Evolutionary conservation across 2,797 vertebrate genomes (phyloP), one percentile per base, ranked within the genome.

Genomic region (Lindbergichthys nudifrons): DNA sequence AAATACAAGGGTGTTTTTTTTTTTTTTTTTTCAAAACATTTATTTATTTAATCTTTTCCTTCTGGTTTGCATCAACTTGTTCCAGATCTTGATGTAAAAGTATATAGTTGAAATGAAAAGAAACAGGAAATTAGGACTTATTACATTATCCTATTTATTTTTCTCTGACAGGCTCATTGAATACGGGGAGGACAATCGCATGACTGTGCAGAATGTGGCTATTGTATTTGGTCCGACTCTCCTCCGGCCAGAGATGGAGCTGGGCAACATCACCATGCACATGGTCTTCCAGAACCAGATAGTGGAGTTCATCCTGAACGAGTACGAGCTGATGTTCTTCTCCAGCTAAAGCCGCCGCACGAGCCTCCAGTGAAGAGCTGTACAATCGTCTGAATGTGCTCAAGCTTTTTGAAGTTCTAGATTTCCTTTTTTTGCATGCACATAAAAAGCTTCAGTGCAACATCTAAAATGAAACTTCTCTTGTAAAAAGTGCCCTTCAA

Each of bases 271-370:
- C 84, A 91, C 97, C 43, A 95, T 98, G 95, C 93, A 97, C 92
- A 99, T 97, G 97, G 96, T 98, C 80, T 98, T 96, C 89, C 98
- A 99, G 94, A 99, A 98, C 94, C 98, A 99, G 93, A 97, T 99
- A 50, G 97, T 99, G 60, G 98, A 99, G 85, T 94, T 96, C 65
- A 92, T 98, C 84, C 95, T 99, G 59, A 96, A 94, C 26, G 94
- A 97, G 61, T 97, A 95, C 16, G 53, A 94, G 2, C 82, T 88
- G 10, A 93, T 98, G 83, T 99, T 99, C 91, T 82, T 75, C 0
- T 93, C 77, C 0, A 86, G 92, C 90, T 95, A 51, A 80, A 80
- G 57, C 64, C 9, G 69, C 15, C n/a, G n/a, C 50, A 5, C 30
- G 7, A 18, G 69, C 65, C 56, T 69, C 43, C 48, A 12, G 53